Base-by-base conservation (phyloP, 2,888 invertebrate species). In the Heliconius sara region DNA sequence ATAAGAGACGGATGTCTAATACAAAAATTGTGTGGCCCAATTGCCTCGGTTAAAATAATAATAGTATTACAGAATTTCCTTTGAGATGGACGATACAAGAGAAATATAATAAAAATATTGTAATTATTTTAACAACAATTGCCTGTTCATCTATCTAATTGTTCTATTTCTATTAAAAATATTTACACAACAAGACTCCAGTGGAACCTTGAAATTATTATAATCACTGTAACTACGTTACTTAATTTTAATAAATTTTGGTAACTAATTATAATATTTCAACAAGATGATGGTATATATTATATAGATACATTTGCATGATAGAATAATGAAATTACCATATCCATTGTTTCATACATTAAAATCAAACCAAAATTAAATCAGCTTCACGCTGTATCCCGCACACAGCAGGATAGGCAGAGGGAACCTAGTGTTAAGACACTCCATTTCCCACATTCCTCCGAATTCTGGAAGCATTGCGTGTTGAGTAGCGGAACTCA, bases 11-110 rank as follows among this genome's bases (percentile, higher is more conserved):
- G 34, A 34, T 47, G 34, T 34, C 34, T 34, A n/a, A 39, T 34
- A 47, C 10, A 12, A 68, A 34, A 68, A 68, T 22, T 70, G 25
- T n/a, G n/a, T n/a, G 13, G 25, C 43, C 70, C 25, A 43, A 70
- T 25, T 19, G 70, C 43, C 70, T 25, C 47, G 43, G 25, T 47
- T 70, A 70, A 70, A 70, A 25, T 25, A 68, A 39, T 68, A 2
- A 66, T 66, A 16, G 19, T 39, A 47, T 47, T 70, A 70, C 70
- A 70, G 25, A 70, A 70, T 70, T 70, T 70, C 70, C 70, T 70
- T 70, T n/a, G 25, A 25, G 13, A 68, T 68, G 7, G 4, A 68
- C 13, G 43, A 70, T 43, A 68, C 39, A 68, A 68, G 9, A 4
- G 1, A 34, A 67, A 67, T 70, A 70, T 25, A 47, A 70, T 67